Evolutionary conservation across 2,797 vertebrate genomes (phyloP).

Genomic region (Numenius phaeopus): DNA sequence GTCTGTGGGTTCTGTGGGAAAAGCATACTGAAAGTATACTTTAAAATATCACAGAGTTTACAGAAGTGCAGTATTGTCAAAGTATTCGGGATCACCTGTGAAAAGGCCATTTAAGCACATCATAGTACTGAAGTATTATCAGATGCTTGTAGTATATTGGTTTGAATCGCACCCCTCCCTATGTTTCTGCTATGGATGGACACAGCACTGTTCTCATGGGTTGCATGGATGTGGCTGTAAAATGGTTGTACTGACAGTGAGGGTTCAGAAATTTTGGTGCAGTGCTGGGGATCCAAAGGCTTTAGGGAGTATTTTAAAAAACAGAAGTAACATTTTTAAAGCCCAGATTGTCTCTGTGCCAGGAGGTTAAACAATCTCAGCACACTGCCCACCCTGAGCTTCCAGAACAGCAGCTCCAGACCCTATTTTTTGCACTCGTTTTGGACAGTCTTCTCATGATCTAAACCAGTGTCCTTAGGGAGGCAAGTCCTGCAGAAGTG

Average conservation of each 20-base stretch:
- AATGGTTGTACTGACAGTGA: background rate
- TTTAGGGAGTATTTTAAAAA: background rate
- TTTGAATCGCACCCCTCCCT: background rate
- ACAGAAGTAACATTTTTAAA: background rate
- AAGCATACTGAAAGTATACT: background rate
- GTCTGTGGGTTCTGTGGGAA: background rate
- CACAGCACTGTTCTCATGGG: background rate
- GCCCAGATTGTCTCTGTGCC: rapidly evolving
- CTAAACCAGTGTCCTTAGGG: too few species aligned
- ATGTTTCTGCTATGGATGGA: background rate
- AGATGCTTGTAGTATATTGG: background rate
- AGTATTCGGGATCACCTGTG: background rate
- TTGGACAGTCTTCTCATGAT: background rate
- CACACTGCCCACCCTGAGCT: background rate
- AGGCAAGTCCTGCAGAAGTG: background rate
- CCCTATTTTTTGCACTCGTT: background rate
- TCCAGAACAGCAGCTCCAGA: background rate
- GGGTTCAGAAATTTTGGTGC: background rate
- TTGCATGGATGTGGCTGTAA: background rate
- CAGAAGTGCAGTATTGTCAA: background rate
- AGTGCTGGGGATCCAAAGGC: background rate
- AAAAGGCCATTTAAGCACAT: background rate
- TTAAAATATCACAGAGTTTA: background rate
- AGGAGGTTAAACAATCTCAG: background rate
- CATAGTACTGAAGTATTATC: background rate